These are phyloP conservation scores for Platysteira castanea DNA, from an alignment of 2,113 vertebrate species.

Conservation along the genomic window DNA sequence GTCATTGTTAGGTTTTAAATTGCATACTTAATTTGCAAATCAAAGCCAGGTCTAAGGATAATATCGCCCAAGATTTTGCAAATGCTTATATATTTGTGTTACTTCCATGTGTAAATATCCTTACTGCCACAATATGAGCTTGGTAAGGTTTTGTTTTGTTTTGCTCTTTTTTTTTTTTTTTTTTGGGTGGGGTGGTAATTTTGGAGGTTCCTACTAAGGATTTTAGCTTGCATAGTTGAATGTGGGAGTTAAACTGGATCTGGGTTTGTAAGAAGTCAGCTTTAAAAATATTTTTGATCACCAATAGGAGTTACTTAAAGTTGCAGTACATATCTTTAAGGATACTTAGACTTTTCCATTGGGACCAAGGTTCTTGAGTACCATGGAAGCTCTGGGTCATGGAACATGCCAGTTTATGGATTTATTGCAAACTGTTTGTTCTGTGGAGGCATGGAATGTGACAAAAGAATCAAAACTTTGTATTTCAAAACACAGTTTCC, in stretches of 20 bases:
- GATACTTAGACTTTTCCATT: neutral
- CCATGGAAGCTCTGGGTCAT: accelerated
- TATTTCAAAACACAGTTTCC: neutral
- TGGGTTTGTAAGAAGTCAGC: neutral
- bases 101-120: neutral
- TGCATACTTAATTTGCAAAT: neutral
- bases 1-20: neutral
- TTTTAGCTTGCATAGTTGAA: neutral
- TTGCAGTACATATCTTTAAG: neutral
- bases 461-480: neutral
- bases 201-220: neutral
- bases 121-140: neutral
- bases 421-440: neutral
- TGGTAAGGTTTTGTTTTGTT: neutral
- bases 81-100: neutral
- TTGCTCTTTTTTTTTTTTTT: slow-evolving; percentile 7
- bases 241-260: neutral
- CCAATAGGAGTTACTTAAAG: neutral
- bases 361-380: neutral
- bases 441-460: neutral
- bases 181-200: neutral
- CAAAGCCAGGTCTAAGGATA: slow-evolving; percentile 21
- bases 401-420: accelerated
- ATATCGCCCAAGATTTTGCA: neutral
- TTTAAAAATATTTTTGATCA: neutral